Base-by-base conservation (phyloP, 2,113 vertebrate genomes). In the Tetraodon nigroviridis region DNA sequence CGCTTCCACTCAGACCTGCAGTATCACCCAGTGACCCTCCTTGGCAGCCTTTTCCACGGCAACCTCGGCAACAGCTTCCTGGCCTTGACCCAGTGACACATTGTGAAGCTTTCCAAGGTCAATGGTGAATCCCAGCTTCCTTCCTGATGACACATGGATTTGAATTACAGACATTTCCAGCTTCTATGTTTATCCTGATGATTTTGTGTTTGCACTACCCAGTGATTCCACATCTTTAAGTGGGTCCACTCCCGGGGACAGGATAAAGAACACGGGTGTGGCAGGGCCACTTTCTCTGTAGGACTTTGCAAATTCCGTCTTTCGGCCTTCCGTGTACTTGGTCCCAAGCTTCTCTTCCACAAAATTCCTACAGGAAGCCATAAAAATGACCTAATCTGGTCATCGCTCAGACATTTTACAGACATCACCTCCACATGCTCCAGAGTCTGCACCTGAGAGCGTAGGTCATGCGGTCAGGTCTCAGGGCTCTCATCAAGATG, bases 11-110 rank as follows among this genome's bases (percentile, higher is more conserved):
- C 59, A 53, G 15, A 93, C 92, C 93, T 94, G 93, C 85, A 95
- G 79, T 80, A 90, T 93, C 86, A 94, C 91, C 92, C 92, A 93
- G 76, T 94, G 93, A 62, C 92, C 93, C 86, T 91, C 93, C 90
- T 92, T 92, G 78, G 94, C 92, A 82, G 92, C 85, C 60, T 90
- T 92, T 85, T 92, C 87, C 88, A 91, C 83, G 57, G 90, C 91
- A 71, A 88, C 87, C 90, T 91, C 90, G 78, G 92, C 92, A 69
- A 80, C 90, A 62, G 86, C 91, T 84, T 95, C 91, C 82, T 94
- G 92, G 62, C 92, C 93, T 89, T 94, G 90, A 72, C 90, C 89
- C 81, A 93, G 72, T 0, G 80, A 90, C 69, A 91, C 89, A 20
- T 91, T 92, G 79, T 91, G 90, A 78, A 92, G 89, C 84, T 96